Conservation (phyloP, 2,888 invertebrate genomes). For the Acanthosepion lycidas region DNA sequence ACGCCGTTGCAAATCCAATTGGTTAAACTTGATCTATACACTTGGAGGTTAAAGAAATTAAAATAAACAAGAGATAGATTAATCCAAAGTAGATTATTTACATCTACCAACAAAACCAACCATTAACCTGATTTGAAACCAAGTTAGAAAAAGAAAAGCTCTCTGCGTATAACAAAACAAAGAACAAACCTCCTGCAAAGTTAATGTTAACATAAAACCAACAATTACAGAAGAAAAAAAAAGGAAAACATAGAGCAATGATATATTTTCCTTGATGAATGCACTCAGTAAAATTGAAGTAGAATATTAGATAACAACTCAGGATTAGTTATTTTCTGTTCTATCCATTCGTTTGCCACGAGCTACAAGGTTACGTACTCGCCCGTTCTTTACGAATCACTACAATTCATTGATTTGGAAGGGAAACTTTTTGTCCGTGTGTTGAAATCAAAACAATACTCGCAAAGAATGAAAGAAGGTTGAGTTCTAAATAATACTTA, state of each 20-base stretch:
- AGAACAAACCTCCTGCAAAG: background rate
- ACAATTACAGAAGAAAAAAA: background rate
- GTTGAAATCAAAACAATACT: background rate
- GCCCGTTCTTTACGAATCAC: background rate
- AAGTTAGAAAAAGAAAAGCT: background rate
- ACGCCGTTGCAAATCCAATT: background rate
- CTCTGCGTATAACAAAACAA: background rate
- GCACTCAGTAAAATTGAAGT: conserved; percentile 33
- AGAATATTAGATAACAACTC: background rate
- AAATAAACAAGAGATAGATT: background rate
- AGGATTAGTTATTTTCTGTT: background rate
- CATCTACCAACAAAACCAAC: background rate
- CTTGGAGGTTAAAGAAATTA: background rate
- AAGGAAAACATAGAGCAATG: background rate
- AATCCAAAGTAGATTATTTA: background rate
- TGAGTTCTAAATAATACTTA: background rate
- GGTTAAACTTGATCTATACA: background rate
- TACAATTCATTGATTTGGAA: background rate
- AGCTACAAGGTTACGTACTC: background rate
- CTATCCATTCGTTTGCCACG: background rate
- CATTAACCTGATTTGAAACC: background rate
- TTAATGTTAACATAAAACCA: background rate
- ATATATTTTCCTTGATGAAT: background rate
- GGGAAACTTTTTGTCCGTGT: background rate
- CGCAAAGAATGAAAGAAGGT: background rate